Percentiles rank a stretch among this genome's conserved stretches.
Evolutionary conservation across 2,113 vertebrate species (phyloP).

Genomic region (Mastomys natalensis): DNA sequence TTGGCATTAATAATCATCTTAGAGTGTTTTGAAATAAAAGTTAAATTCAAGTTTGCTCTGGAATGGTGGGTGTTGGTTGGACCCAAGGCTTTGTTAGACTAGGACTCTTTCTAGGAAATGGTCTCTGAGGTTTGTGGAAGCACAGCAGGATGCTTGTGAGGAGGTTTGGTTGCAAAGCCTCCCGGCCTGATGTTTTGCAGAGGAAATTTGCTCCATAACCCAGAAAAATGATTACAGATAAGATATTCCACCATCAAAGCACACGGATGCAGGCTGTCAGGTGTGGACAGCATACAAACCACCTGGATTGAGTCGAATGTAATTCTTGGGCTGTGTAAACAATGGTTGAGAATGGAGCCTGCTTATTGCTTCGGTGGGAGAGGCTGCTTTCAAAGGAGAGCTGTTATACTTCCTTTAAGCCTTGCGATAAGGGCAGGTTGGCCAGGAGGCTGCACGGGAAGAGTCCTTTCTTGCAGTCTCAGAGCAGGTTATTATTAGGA

Average conservation of each 20-base stretch:
- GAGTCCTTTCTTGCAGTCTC: not conserved
- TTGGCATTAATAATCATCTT: constrained; percentile 20
- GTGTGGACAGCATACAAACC: not conserved
- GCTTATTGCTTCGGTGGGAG: not conserved
- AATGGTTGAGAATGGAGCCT: not conserved
- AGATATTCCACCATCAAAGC: constrained; percentile 19
- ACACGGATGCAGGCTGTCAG: not conserved
- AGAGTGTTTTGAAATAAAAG: constrained; percentile 3
- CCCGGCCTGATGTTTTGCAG: not conserved
- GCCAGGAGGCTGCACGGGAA: not conserved
- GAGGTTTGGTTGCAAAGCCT: not conserved
- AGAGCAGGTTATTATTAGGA: rapidly evolving
- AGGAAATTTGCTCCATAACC: constrained; percentile 26
- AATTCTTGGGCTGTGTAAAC: not conserved
- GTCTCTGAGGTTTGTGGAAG: not conserved
- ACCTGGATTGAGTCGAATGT: not conserved
- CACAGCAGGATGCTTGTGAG: not conserved
- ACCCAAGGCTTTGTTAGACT: not conserved
- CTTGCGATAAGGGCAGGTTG: not conserved
- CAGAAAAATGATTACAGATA: constrained; percentile 44
- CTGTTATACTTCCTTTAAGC: not conserved
- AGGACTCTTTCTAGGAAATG: not conserved
- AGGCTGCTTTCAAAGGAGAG: constrained; percentile 48
- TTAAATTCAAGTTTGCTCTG: not conserved
- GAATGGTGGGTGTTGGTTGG: not conserved